phyloP scores from a whole-genome alignment of 2,113 vertebrate genomes.

The Crotalus horridus region DNA sequence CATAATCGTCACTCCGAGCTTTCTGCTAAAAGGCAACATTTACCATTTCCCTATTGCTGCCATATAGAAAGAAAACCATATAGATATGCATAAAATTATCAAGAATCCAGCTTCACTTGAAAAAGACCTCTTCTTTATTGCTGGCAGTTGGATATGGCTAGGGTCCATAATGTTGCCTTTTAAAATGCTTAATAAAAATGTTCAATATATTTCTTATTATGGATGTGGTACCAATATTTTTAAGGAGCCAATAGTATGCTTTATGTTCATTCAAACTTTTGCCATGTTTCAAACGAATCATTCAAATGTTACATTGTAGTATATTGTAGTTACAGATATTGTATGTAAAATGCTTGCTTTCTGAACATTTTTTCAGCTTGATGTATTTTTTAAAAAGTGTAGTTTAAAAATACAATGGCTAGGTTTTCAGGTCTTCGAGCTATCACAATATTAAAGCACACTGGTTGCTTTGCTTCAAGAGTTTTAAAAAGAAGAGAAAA shows the following conservation, averaged over 20 bases:
- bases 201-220: not conserved
- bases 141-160: not conserved
- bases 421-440: not conserved
- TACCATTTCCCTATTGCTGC: not conserved
- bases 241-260: not conserved
- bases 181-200: not conserved
- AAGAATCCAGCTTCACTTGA: not conserved
- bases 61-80: not conserved
- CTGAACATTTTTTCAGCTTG: not conserved
- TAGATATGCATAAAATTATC: not conserved
- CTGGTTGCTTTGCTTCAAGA: not conserved
- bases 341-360: not conserved
- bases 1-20: not conserved
- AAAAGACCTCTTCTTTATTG: not conserved
- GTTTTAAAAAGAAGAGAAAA: constrained; percentile 9
- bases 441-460: not conserved
- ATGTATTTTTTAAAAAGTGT: not conserved
- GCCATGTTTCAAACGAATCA: not conserved
- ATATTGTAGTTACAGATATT: not conserved
- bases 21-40: not conserved
- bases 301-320: not conserved
- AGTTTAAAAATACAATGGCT: not conserved
- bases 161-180: not conserved
- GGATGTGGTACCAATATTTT: not conserved
- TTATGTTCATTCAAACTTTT: not conserved